Evolutionary conservation across 2,113 vertebrate genomes (phyloP).

Genomic region (Lepus americanus): DNA sequence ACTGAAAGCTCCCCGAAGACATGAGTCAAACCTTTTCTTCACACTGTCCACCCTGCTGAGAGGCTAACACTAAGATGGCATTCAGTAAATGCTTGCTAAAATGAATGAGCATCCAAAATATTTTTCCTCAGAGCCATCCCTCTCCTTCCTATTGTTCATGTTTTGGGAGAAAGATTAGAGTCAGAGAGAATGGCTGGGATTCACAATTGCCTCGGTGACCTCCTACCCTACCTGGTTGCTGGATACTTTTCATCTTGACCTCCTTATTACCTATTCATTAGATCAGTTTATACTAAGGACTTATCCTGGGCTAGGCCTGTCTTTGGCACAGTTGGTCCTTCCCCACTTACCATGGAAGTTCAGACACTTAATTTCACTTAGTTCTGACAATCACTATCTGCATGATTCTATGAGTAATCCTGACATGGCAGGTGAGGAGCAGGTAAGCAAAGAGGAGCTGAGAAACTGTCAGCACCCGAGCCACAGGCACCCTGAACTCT

Average conservation of each 20-base stretch:
- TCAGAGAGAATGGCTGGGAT: not conserved
- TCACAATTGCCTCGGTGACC: not conserved
- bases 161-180: not conserved
- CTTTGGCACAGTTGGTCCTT: not conserved
- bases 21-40: not conserved
- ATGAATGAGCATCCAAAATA: not conserved
- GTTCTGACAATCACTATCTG: too few species aligned
- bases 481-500: too few species aligned
- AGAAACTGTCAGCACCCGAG: too few species aligned
- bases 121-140: not conserved
- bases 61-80: not conserved
- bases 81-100: not conserved
- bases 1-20: not conserved
- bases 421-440: too few species aligned
- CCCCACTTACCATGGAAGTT: not conserved
- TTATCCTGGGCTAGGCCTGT: not conserved
- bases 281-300: accelerated
- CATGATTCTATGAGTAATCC: not conserved
- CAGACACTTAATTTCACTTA: not conserved
- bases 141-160: not conserved
- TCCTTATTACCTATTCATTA: not conserved
- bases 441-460: too few species aligned
- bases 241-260: not conserved
- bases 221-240: not conserved
- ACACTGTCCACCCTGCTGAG: not conserved